Percentiles rank a stretch among this genome's conserved stretches.
phyloP scores from a whole-genome alignment of 2,888 invertebrate genomes.

The Serrognathus titanus region DNA sequence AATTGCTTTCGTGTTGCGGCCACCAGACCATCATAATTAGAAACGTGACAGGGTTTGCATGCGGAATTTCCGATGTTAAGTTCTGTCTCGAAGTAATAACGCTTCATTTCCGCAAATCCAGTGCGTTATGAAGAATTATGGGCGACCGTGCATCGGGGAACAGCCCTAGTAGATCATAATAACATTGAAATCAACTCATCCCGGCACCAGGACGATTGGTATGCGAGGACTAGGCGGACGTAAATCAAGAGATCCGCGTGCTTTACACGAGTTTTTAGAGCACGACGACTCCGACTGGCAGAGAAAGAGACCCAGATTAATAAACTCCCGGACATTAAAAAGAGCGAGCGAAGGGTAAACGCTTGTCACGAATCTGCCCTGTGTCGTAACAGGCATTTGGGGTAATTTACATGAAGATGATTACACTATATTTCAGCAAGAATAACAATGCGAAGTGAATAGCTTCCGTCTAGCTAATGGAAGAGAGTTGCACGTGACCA shows the following conservation, averaged over 20 bases:
- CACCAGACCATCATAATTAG: background rate
- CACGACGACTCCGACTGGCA: background rate
- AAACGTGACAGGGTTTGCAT: background rate
- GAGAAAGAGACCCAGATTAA: background rate
- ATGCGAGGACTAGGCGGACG: conserved; percentile 23
- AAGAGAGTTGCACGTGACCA: background rate
- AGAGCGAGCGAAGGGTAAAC: background rate
- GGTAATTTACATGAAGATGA: conserved; percentile 4
- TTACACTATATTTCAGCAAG: background rate
- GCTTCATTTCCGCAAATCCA: conserved; percentile 9
- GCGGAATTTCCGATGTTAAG: background rate
- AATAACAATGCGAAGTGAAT: conserved; percentile 1
- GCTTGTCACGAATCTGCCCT: background rate
- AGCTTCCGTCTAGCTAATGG: background rate
- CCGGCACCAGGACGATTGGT: conserved; percentile 22
- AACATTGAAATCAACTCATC: conserved; percentile 29
- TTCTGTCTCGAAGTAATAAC: background rate
- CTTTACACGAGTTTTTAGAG: background rate
- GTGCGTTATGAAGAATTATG: conserved; percentile 13
- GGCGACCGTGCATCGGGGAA: conserved; percentile 17
- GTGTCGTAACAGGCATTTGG: conserved; percentile 1
- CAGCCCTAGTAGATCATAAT: conserved; percentile 26
- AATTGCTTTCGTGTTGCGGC: background rate
- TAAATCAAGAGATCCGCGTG: conserved; percentile 20
- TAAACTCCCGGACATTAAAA: background rate